A percentile compares a stretch with the other conserved stretches of the same genome.
Conservation (phyloP, 2,113 vertebrate genomes). For the Passer domesticus region DNA sequence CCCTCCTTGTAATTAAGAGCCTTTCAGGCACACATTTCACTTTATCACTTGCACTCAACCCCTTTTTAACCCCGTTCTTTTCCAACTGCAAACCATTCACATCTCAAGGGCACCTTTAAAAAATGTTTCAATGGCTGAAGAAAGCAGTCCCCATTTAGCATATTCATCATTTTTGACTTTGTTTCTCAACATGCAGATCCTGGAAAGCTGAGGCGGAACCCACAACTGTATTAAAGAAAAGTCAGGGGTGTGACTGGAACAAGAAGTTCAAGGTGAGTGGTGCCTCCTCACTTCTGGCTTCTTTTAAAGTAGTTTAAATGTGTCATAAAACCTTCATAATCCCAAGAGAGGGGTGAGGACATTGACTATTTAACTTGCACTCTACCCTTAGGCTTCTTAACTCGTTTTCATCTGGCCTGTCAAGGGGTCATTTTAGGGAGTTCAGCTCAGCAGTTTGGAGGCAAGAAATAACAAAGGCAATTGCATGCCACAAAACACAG, state of each 20-base stretch:
- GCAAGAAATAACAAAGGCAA: conserved; percentile 5
- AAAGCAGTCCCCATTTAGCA: neutral
- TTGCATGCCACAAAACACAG: neutral
- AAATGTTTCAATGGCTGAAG: neutral
- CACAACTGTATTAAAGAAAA: neutral
- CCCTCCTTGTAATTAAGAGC: neutral
- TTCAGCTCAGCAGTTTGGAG: neutral
- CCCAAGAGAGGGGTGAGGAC: neutral
- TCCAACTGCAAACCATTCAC: neutral
- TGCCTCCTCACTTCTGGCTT: neutral
- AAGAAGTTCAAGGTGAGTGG: neutral
- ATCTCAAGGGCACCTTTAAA: neutral
- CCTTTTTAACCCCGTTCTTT: neutral
- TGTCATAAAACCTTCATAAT: neutral
- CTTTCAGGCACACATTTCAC: neutral
- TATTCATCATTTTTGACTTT: neutral
- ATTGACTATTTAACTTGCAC: neutral
- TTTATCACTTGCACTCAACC: neutral
- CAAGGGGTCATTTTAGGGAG: neutral
- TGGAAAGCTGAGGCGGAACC: neutral
- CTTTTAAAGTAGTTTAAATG: neutral
- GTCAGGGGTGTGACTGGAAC: neutral
- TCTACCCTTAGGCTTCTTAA: neutral
- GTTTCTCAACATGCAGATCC: neutral
- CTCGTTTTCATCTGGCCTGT: neutral